phyloP scores from a whole-genome alignment of 2,888 invertebrate genomes.

The Coleophora deauratella region DNA sequence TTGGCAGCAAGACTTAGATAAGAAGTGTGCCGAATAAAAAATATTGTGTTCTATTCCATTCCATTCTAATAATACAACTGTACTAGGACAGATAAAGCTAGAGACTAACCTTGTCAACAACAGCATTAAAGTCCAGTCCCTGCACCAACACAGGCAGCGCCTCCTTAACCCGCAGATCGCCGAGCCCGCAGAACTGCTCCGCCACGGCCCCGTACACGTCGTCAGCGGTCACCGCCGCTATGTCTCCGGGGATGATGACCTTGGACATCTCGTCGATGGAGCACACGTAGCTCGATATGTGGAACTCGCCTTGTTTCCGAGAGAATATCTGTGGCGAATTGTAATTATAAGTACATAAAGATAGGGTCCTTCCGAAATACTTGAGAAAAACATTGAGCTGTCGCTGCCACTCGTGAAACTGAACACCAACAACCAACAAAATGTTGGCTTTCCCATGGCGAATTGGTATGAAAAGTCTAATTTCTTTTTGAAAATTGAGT shows the following conservation, averaged over 20 bases:
- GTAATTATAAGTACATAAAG: too few relatives aligned
- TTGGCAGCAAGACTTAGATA: too few relatives aligned
- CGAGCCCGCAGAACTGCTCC: slow-evolving; percentile 60
- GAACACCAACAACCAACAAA: too few relatives aligned
- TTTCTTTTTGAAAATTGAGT: too few relatives aligned
- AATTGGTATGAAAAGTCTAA: too few relatives aligned
- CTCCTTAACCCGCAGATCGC: slow-evolving; percentile 46
- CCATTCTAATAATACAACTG: too few relatives aligned
- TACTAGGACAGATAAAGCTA: neutral
- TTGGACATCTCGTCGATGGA: slow-evolving; percentile 36
- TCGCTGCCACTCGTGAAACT: too few relatives aligned
- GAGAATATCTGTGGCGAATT: slow-evolving; percentile 33
- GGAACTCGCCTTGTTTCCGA: slow-evolving; percentile 31
- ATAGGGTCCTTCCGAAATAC: too few relatives aligned
- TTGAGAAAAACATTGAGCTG: too few relatives aligned
- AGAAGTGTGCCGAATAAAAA: too few relatives aligned
- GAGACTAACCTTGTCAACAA: slow-evolving; percentile 43
- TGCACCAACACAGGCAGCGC: slow-evolving; percentile 49
- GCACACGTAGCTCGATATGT: slow-evolving; percentile 43
- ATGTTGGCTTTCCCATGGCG: too few relatives aligned
- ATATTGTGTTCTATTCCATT: too few relatives aligned
- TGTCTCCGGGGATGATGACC: slow-evolving; percentile 31
- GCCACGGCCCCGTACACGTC: slow-evolving; percentile 50
- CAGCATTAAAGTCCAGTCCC: slow-evolving; percentile 50
- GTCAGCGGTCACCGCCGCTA: slow-evolving; percentile 38